Conservation (phyloP, 2,888 invertebrate species). For the Dynastes tityus region DNA sequence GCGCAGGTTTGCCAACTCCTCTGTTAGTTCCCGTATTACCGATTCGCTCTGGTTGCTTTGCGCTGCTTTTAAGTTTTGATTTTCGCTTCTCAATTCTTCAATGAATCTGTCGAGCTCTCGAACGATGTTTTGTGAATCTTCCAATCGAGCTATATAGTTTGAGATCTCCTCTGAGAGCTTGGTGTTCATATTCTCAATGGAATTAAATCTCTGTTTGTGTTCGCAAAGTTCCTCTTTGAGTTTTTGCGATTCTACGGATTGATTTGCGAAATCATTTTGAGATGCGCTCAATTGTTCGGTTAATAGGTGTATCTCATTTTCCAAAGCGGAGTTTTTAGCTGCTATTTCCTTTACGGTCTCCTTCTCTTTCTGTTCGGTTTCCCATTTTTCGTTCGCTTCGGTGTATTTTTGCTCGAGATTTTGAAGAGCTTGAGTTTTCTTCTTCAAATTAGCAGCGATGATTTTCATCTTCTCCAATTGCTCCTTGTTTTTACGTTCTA, state of each 20-base stretch:
- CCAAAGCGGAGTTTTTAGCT: slow-evolving; percentile 57
- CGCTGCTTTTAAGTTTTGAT: background rate
- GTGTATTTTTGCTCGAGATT: slow-evolving; percentile 76
- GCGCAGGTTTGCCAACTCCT: slow-evolving; percentile 66
- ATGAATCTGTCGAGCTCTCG: slow-evolving; percentile 56
- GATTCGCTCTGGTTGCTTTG: slow-evolving; percentile 57
- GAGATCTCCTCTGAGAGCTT: slow-evolving; percentile 52
- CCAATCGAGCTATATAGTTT: slow-evolving; percentile 51
- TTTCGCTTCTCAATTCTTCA: slow-evolving; percentile 49
- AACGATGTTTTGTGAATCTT: slow-evolving; percentile 55
- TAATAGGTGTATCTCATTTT: slow-evolving; percentile 57
- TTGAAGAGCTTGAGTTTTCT: slow-evolving; percentile 77
- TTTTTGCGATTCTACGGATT: slow-evolving; percentile 64
- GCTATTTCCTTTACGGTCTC: slow-evolving; percentile 55
- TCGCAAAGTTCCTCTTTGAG: slow-evolving; percentile 70
- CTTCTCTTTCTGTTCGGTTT: slow-evolving; percentile 62
- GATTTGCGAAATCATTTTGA: slow-evolving; percentile 52
- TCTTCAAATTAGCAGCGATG: slow-evolving; percentile 83
- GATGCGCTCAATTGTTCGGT: slow-evolving; percentile 58
- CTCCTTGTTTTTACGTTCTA: slow-evolving; percentile 79
- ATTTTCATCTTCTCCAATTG: slow-evolving; percentile 86
- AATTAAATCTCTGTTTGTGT: slow-evolving; percentile 69
- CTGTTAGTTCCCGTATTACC: slow-evolving; percentile 66
- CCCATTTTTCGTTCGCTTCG: slow-evolving; percentile 64
- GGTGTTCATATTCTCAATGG: slow-evolving; percentile 42